phyloP scores from a whole-genome alignment of 1,140 invertebrate species.

The Teleopsis dalmanni region DNA sequence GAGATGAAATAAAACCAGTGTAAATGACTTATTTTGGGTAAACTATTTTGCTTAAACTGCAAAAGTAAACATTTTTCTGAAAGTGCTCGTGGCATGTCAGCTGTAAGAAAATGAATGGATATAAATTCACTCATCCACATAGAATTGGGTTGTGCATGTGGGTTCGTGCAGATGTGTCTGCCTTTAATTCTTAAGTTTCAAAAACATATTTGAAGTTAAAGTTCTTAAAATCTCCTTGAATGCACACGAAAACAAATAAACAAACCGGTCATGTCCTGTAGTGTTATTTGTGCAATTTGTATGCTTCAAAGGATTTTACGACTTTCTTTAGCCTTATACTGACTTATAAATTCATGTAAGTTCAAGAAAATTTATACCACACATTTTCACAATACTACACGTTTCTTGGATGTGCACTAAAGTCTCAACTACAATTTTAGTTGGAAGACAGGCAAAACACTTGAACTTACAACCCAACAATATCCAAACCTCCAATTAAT shows the following conservation, averaged over 20 bases:
- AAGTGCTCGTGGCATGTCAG: too few species aligned
- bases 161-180: neutral
- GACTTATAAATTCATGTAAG: neutral
- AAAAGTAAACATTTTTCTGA: neutral
- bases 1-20: neutral
- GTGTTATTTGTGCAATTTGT: conserved; percentile 15
- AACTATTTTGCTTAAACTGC: neutral
- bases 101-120: conserved; percentile 5
- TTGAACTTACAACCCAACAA: too few species aligned
- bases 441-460: too few species aligned
- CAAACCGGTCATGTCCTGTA: conserved; percentile 5
- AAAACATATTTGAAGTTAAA: conserved; percentile 8
- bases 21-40: too few species aligned
- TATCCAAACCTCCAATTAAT: too few species aligned
- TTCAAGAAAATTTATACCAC: neutral
- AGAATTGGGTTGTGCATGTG: neutral
- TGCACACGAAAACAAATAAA: conserved; percentile 16
- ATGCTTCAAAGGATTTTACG: conserved; percentile 14
- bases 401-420: too few species aligned
- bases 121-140: conserved; percentile 7
- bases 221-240: conserved; percentile 14
- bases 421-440: too few species aligned
- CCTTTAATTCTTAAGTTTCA: conserved; percentile 7
- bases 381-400: neutral
- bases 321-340: conserved; percentile 11